Evolutionary conservation across 2,888 invertebrate genomes (phyloP), one percentile per base, ranked within the genome.

Genomic region (Mayetiola destructor): DNA sequence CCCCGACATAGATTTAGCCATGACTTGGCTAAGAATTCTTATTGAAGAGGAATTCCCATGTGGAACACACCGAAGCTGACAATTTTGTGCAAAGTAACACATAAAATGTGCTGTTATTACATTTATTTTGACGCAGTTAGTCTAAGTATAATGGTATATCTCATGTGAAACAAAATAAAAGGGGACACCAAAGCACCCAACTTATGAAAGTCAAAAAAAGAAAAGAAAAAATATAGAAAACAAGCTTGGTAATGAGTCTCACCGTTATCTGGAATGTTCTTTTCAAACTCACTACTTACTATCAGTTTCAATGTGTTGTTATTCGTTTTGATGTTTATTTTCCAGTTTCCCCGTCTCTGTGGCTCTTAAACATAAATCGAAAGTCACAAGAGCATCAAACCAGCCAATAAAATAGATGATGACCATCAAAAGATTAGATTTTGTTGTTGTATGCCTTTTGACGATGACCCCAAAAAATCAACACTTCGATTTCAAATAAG

Each of bases 71-170:
- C 32, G 8, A 48, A 48, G 23, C n/a, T n/a, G n/a, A n/a, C n/a
- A n/a, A 27, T 48, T 14, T 27, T n/a, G 23, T 14, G 42, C 12
- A 12, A 42, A 21, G 42, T 10, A 2, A 48, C 39, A 42, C 48
- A 48, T 27, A 48, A 48, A 37, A 48, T 48, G 16, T 27, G 48
- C 23, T 48, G 29, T 48, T 27, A 48, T 48, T 48, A 48, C 48
- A 48, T 48, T 48, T 48, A 48, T 48, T 48, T 48, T 48, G 48
- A 48, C 48, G 27, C 48, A 27, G 23, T 48, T 27, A 48, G 48
- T 48, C 27, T 48, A 27, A 48, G 27, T 48, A 27, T 48, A 48
- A 48, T 27, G 48, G 48, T 48, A 27, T 48, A 48, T 48, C 48
- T 48, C 14, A 42, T 42, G 42, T 23, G 10, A n/a, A 23, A 27